Base-by-base conservation (phyloP, 1,140 invertebrate genomes). In the Fopius arisanus region DNA sequence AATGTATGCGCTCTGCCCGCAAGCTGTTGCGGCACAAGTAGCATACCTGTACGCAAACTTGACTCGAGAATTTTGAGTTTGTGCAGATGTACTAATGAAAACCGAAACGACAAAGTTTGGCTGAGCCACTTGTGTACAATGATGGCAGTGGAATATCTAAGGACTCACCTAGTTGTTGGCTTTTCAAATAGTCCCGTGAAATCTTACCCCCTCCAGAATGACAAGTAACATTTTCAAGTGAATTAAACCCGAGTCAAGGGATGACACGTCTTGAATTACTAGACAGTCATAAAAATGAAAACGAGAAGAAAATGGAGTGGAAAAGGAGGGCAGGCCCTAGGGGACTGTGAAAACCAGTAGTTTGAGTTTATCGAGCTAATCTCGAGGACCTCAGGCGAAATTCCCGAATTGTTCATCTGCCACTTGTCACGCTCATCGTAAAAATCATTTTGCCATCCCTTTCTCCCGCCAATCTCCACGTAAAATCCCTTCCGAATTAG, bases 11-110 rank as follows among this genome's bases (percentile, higher is more conserved):
- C 33, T 37, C 12, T 12, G 7, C 33, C 7, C 9, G 33, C 3
- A 7, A 10, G 33, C 12, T 19, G 16, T 48, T 48, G 7, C 43
- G 1, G 33, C 4, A 37, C 33, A 37, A 37, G 33, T 37, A 37
- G 2, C 33, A 19, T 48, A 6, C 33, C 43, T 48, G 14, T 12
- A 37, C 9, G 33, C 28, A 14, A 65, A 29, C 51, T 16, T 65
- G 2, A 12, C 62, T 65, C 10, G n/a, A 28, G 26, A 31, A 43
- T 23, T 40, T 37, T 28, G 37, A 10, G 40, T 66, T 48, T 40
- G 31, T 21, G 12, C 63, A 63, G 29, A 66, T 72, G 23, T 29
- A 72, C 70, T 72, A 72, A 72, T 72, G 70, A 72, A 72, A 72
- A 65, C 70, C 48, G 70, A 72, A 72, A 48, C 70, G 59, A 31